These are phyloP conservation scores for Phainopepla nitens DNA, from an alignment of 2,113 vertebrate genomes.

Conservation along the genomic window DNA sequence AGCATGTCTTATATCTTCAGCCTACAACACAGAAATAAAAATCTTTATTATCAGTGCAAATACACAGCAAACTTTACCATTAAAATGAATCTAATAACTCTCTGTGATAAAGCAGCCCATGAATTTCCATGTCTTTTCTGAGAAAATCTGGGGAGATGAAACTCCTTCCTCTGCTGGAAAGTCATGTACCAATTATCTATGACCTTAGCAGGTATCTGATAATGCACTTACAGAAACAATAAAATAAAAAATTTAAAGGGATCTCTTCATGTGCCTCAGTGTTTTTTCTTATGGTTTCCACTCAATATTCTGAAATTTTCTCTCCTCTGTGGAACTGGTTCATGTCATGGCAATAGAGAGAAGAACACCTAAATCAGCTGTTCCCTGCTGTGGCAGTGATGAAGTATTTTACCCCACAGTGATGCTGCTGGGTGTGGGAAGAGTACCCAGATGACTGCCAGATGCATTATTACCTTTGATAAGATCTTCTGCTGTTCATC, in stretches of 20 bases:
- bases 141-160: neutral
- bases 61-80: neutral
- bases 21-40: constrained; percentile 27
- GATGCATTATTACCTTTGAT: constrained; percentile 61
- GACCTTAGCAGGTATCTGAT: neutral
- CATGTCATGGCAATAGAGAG: neutral
- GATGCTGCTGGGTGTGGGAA: neutral
- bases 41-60: neutral
- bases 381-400: neutral
- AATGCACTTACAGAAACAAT: neutral
- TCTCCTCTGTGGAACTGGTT: neutral
- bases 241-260: neutral
- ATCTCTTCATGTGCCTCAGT: neutral
- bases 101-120: neutral
- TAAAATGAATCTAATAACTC: neutral
- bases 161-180: neutral
- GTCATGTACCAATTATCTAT: neutral
- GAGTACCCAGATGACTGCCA: neutral
- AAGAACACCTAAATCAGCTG: neutral
- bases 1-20: neutral
- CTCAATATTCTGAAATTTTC: neutral
- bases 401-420: neutral
- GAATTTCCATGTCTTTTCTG: neutral
- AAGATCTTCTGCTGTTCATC: neutral
- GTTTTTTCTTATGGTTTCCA: neutral